Conservation (phyloP, 2,797 vertebrate genomes). For the Spea hammondii region DNA sequence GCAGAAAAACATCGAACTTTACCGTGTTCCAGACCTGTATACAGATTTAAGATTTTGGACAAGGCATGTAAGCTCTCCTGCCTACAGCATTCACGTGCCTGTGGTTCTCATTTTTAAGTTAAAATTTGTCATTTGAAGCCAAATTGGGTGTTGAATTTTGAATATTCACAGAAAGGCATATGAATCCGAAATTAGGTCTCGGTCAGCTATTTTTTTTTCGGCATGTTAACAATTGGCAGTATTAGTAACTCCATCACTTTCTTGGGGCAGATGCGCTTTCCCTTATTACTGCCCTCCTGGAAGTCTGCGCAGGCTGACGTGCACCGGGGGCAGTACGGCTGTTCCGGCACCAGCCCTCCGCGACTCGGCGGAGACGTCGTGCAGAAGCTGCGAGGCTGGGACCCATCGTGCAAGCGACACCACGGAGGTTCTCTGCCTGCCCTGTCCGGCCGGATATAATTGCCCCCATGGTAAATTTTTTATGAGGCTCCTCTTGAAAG, state of each 20-base stretch:
- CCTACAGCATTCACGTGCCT: too few species aligned
- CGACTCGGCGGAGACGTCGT: slow-evolving; percentile 74
- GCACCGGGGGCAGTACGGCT: slow-evolving; percentile 78
- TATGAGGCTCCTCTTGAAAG: too few species aligned
- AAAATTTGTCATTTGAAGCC: too few species aligned
- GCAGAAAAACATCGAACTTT: too few species aligned
- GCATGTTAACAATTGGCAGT: not conserved
- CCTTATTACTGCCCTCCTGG: slow-evolving; percentile 84
- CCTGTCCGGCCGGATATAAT: slow-evolving; percentile 82
- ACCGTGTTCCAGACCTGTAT: too few species aligned
- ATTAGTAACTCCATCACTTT: not conserved
- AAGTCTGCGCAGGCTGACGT: slow-evolving; percentile 70
- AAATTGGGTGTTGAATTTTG: too few species aligned
- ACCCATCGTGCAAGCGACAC: slow-evolving; percentile 69
- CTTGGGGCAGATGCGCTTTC: slow-evolving; percentile 77
- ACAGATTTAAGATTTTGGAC: too few species aligned
- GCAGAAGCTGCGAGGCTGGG: slow-evolving; percentile 75
- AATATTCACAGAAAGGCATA: too few species aligned
- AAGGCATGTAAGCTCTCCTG: too few species aligned
- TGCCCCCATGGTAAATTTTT: slow-evolving; percentile 74
- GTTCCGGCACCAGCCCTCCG: slow-evolving; percentile 73
- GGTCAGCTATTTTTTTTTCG: too few species aligned
- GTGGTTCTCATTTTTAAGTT: too few species aligned
- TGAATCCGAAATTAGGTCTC: too few species aligned
- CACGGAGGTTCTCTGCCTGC: slow-evolving; percentile 66